Base-by-base conservation (phyloP, 2,797 vertebrate species). In the Gallinago stenura region DNA sequence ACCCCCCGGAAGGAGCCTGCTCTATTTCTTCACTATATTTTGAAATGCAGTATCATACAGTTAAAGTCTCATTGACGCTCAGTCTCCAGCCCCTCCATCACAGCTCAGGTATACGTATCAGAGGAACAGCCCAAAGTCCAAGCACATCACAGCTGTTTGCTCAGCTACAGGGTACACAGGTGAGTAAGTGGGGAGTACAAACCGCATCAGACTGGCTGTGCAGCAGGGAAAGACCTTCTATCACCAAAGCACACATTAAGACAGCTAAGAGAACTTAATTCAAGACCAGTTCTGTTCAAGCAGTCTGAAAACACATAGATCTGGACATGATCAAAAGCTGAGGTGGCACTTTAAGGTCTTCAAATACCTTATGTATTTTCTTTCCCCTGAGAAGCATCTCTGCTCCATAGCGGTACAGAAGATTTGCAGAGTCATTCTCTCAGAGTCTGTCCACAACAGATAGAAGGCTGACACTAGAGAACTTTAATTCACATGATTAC, bases 341-440 rank as follows among this genome's bases (percentile, higher is more conserved):
- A 87, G 37, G 15, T 62, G 50, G 16, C 1, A 7, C 37, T 68
- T 75, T 15, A 4, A 82, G 41, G n/a, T 66, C 58, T 84, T 62
- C 45, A 46, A 65, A 69, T 8, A 50, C 15, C 13, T 41, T 35
- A 30, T 19, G 73, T 24, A 6, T 30, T 75, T 30, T 25, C 4
- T 12, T 3, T 8, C 19, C 58, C 62, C 26, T 7, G 19, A 48
- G 0, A 0, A 86, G 57, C n/a, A 84, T 80, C 73, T 91, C 64
- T 57, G 58, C 43, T 86, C 54, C 66, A 39, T 50, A 46, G 61
- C 46, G 37, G 37, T 22, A 58, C 18, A 33, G 84, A 21, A 81
- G 71, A 82, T 50, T 24, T 89, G 73, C 95, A 93, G 66, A 95
- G 91, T 93, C 95, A 91, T 93, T 83, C 84, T 58, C 78, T 41